Evolutionary conservation across 2,113 vertebrate species (phyloP), one percentile per base, ranked within the genome.

Genomic region (Cyanoliseus patagonus): DNA sequence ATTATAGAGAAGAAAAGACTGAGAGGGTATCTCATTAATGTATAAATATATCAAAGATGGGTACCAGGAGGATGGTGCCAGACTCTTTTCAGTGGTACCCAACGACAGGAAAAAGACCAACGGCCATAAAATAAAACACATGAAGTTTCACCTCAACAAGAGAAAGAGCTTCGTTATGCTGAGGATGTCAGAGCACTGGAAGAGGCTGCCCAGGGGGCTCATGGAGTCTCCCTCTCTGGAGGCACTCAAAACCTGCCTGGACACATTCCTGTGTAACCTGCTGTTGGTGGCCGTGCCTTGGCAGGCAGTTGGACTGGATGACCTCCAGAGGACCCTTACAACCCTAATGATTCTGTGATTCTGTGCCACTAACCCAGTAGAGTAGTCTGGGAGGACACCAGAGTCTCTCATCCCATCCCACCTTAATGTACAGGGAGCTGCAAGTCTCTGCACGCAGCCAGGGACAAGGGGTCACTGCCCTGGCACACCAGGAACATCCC

Each of bases 361-460:
- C 20, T 59, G 0, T 25, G 35, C 17, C 4, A 3, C 46, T 19
- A 3, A 9, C 13, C 39, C 44, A 47, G 20, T 5, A 30, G 30
- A 27, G 33, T 1, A 0, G 12, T 52, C 64, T 41, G 19, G 14
- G 28, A 79, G 44, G 69, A 35, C 37, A 63, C 1, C 0, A 33
- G 41, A 75, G 12, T 39, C 17, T 79, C 33, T 66, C 3, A 3
- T 35, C 25, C 28, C 62, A 17, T 9, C 49, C 13, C 52, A 61
- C 13, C 10, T 28, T 0, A 0, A 64, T 1, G 13, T 25, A 41
- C 2, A 13, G 11, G 10, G 27, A 77, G 24, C 67, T 31, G 23
- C 22, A 47, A 52, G 23, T 33, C 55, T 31, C 14, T 1, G 1
- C 6, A 6, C 0, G 0, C 0, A 1, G 47, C 16, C 35, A 70